Base-by-base conservation (phyloP, 2,113 vertebrate genomes). In the Hemiprocne comata region DNA sequence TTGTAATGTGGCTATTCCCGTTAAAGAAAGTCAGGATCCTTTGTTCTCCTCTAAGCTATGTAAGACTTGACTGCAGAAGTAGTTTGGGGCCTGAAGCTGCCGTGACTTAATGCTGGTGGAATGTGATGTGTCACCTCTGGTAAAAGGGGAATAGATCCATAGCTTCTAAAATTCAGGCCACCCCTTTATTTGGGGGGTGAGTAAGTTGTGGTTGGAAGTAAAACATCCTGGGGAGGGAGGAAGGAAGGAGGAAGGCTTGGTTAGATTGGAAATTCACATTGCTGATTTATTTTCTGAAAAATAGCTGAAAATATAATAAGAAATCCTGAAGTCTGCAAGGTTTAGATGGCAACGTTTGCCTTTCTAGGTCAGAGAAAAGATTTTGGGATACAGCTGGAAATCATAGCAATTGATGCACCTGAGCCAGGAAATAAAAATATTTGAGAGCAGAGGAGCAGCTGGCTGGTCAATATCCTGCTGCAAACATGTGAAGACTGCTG, bases 81-180 rank as follows among this genome's bases (percentile, higher is more conserved):
- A 81, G 93, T 64, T 87, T 25, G 62, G 78, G 84, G 87, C 58
- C 89, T 8, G 28, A 48, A 87, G 93, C 88, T 82, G 82, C 64
- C 11, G 3, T 97, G 96, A 97, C 82, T 16, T 77, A 81, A 95
- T 38, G 78, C 40, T 0, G 40, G 73, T 51, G 97, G 97, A 97
- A 98, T 97, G 97, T 51, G 7, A 57, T 65, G 57, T 81, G 87
- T 95, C 95, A 95, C 97, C 92, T 96, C 95, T 97, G 97, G 95
- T 26, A 1, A 70, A 48, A 81, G 79, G 53, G 21, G 33, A 50
- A 31, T 13, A 62, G 93, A 33, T 74, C 67, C 25, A 9, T 13
- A 20, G 29, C 72, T 94, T 58, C 78, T 7, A 12, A 38, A 62
- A 34, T 40, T 38, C 72, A 50, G 61, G 3, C 71, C 33, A 29